Conservation (phyloP, 1,140 invertebrate species). For the Nebria ingens region DNA sequence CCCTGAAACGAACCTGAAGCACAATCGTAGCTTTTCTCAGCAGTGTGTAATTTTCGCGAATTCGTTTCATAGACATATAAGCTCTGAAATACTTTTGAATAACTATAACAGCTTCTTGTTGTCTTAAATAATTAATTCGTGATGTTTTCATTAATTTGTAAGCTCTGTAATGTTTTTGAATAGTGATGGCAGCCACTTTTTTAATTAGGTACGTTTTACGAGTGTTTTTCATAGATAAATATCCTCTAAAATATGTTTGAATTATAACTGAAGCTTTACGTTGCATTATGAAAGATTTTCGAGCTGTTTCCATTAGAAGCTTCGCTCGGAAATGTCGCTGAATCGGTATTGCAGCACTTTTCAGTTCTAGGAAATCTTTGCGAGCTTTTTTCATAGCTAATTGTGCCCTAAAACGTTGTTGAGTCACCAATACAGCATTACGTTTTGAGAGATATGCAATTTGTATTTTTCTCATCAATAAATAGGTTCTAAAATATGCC, state of each 20-base stretch:
- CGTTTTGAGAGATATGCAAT: not conserved
- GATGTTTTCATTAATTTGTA: slow-evolving; percentile 26
- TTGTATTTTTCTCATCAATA: slow-evolving; percentile 15
- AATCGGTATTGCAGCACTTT: slow-evolving; percentile 16
- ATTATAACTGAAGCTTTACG: slow-evolving; percentile 17
- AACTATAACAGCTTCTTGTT: slow-evolving; percentile 26
- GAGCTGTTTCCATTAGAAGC: slow-evolving; percentile 13
- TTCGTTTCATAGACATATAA: slow-evolving; percentile 21
- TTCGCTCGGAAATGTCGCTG: slow-evolving; percentile 19
- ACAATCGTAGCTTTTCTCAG: slow-evolving; percentile 27
- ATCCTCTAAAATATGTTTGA: slow-evolving; percentile 26
- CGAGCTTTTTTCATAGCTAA: slow-evolving; percentile 17
- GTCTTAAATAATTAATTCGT: slow-evolving; percentile 24
- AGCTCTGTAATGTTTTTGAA: slow-evolving; percentile 36
- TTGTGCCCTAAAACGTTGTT: slow-evolving; percentile 31
- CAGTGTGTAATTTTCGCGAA: slow-evolving; percentile 21
- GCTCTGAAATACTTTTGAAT: slow-evolving; percentile 29
- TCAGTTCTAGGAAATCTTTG: slow-evolving; percentile 13
- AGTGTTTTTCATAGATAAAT: slow-evolving; percentile 18
- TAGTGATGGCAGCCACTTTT: slow-evolving; percentile 23
- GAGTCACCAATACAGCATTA: slow-evolving; percentile 7
- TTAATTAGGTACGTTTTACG: slow-evolving; percentile 27
- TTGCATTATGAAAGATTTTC: slow-evolving; percentile 19
- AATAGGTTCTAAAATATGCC: slow-evolving; percentile 30
- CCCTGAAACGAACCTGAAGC: slow-evolving; percentile 28